phyloP scores from a whole-genome alignment of 2,888 invertebrate species.

The Criorhina ranunculi region DNA sequence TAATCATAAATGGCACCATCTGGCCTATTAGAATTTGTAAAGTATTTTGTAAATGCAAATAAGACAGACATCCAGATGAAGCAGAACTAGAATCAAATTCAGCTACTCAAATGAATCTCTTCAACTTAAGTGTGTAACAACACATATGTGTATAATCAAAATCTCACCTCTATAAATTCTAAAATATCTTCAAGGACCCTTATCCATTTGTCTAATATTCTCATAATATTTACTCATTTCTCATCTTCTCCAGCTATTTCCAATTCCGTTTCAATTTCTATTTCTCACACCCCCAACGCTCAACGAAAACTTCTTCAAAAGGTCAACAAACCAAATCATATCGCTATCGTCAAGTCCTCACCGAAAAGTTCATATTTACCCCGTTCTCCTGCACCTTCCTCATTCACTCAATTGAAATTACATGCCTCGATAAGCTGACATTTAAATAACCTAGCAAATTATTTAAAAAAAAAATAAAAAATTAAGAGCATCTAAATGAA shows the following conservation, averaged over 20 bases:
- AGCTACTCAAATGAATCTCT: too few species aligned
- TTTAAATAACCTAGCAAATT: slow-evolving; percentile 58
- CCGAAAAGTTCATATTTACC: slow-evolving; percentile 27
- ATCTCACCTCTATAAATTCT: neutral
- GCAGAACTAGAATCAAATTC: too few species aligned
- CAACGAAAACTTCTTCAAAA: slow-evolving; percentile 27
- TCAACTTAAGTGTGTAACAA: neutral
- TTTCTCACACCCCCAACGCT: neutral
- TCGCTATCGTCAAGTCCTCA: slow-evolving; percentile 1
- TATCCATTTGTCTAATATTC: slow-evolving; percentile 5
- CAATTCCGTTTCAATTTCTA: slow-evolving; percentile 7
- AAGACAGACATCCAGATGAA: too few species aligned
- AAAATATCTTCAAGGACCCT: slow-evolving; percentile 3
- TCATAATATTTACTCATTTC: neutral
- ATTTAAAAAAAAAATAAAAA: slow-evolving; percentile 56
- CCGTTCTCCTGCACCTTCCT: slow-evolving; percentile 1
- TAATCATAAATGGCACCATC: too few species aligned
- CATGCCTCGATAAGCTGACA: slow-evolving; percentile 69
- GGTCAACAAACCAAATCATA: slow-evolving; percentile 51
- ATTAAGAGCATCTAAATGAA: slow-evolving; percentile 66
- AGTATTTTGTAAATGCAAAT: too few species aligned
- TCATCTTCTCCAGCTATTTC: neutral
- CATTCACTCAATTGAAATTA: slow-evolving; percentile 55
- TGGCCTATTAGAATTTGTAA: too few species aligned
- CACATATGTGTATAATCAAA: neutral